These are phyloP conservation scores for Trichogramma dendrolimi DNA, from an alignment of 2,888 invertebrate species.

Conservation along the genomic window DNA sequence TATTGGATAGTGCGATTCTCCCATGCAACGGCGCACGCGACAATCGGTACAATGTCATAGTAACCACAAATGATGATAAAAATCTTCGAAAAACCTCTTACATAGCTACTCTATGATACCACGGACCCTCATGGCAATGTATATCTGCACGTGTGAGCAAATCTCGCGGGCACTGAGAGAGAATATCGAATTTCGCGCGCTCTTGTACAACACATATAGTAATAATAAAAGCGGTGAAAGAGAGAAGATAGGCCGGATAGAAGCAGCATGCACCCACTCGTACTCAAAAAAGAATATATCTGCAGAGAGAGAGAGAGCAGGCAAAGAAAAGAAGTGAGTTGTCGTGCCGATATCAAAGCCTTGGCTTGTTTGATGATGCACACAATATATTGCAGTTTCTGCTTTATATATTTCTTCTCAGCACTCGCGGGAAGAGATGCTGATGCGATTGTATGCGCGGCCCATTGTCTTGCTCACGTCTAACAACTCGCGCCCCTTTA, in stretches of 20 bases:
- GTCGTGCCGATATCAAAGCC: constrained; percentile 28
- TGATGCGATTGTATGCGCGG: constrained; percentile 52
- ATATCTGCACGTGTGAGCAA: too few relatives aligned
- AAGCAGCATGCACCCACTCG: neutral
- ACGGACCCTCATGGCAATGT: too few relatives aligned
- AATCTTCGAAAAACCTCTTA: too few relatives aligned
- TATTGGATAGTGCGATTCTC: too few relatives aligned
- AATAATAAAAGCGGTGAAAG: neutral
- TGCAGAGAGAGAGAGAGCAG: constrained; percentile 3
- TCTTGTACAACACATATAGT: neutral
- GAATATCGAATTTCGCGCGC: constrained; percentile 16
- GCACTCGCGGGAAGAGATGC: constrained; percentile 44
- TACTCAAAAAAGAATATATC: neutral
- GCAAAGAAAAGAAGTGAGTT: constrained; percentile 22
- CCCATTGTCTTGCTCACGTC: constrained; percentile 49
- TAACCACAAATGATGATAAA: too few relatives aligned
- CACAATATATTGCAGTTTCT: constrained; percentile 37
- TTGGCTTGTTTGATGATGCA: constrained; percentile 31
- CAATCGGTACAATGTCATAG: too few relatives aligned
- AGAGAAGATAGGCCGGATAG: neutral
- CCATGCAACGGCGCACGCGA: too few relatives aligned
- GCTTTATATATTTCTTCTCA: neutral
- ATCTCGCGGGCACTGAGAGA: too few relatives aligned
- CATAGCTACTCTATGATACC: too few relatives aligned
- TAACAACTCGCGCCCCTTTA: constrained; percentile 48